Evolutionary conservation across 1,140 invertebrate genomes (phyloP), one percentile per base, ranked within the genome.

Genomic region (Oedothorax gibbosus): DNA sequence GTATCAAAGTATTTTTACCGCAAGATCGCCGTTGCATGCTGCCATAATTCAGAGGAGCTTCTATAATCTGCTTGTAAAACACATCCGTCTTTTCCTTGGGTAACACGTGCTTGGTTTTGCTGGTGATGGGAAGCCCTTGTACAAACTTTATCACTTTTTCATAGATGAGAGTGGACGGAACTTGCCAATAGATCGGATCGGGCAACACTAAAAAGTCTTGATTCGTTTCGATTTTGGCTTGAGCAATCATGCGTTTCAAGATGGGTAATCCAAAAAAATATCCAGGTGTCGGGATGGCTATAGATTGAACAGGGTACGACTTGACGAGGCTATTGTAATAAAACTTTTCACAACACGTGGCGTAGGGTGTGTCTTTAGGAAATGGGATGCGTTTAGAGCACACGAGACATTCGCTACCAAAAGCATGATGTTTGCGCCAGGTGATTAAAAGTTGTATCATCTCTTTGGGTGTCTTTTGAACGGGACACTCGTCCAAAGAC

Each of bases 171-270:
- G 78, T 71, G n/a, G 78, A 68, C 0, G 53, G 7, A 1, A 81
- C 66, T 72, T 81, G 78, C 78, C 78, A 81, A 51, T 60, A 81
- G 62, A 81, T 81, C 0, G 78, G 68, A 81, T 81, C 78, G 5
- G 78, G 78, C 6, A 81, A 8, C 2, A 81, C 10, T 7, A 81
- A 53, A 72, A 81, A 81, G 4, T 81, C 68, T 72, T 81, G 68
- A 51, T 80, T 35, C 2, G 20, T 4, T 49, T 56, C 9, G 1
- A 81, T 62, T 7, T 18, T 15, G 15, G 68, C 11, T 18, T 72
- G 6, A 1, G 14, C 35, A 7, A 72, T 18, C 9, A 20, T 35
- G 0, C 66, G n/a, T 15, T 69, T 35, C 15, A 81, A 62, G 10
- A n/a, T 5, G 9, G 21, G 54, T n/a, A 71, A 18, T 4, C 6